A percentile compares a stretch with the other conserved stretches of the same genome.
Conservation (phyloP, 2,113 vertebrate species). For the Falco punctatus region DNA sequence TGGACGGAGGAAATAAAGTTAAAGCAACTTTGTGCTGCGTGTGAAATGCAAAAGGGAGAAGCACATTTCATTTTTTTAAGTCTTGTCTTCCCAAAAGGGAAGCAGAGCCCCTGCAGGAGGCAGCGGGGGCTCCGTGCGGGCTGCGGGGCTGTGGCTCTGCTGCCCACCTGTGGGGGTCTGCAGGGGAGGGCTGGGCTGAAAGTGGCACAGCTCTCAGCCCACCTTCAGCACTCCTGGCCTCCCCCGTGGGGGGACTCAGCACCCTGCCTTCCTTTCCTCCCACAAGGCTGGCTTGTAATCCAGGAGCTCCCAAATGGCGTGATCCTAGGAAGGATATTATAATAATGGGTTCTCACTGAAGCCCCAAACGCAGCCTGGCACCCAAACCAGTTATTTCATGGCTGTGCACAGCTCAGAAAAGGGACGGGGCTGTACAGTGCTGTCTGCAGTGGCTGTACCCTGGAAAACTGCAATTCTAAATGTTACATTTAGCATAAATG, state of each 20-base stretch:
- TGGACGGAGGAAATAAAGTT: neutral
- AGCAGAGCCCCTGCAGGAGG: neutral
- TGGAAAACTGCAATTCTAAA: neutral
- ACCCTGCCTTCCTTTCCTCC: neutral
- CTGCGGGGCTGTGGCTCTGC: neutral
- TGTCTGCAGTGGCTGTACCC: neutral
- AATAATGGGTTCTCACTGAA: neutral
- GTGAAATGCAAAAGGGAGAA: neutral
- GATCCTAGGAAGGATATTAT: neutral
- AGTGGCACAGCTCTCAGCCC: neutral
- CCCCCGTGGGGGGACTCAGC: neutral
- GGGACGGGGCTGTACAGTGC: neutral
- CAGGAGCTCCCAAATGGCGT: neutral
- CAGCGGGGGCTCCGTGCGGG: neutral
- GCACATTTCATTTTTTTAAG: neutral
- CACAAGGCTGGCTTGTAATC: neutral
- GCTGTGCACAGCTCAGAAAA: neutral
- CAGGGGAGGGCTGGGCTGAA: neutral
- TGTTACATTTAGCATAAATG: neutral
- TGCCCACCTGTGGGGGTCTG: neutral
- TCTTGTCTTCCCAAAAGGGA: neutral
- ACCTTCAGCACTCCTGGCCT: neutral
- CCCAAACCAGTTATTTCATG: neutral
- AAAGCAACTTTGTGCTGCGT: neutral
- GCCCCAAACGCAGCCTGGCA: neutral